Evolutionary conservation across 2,113 vertebrate species (phyloP).

Genomic region (Herpailurus yagouaroundi): DNA sequence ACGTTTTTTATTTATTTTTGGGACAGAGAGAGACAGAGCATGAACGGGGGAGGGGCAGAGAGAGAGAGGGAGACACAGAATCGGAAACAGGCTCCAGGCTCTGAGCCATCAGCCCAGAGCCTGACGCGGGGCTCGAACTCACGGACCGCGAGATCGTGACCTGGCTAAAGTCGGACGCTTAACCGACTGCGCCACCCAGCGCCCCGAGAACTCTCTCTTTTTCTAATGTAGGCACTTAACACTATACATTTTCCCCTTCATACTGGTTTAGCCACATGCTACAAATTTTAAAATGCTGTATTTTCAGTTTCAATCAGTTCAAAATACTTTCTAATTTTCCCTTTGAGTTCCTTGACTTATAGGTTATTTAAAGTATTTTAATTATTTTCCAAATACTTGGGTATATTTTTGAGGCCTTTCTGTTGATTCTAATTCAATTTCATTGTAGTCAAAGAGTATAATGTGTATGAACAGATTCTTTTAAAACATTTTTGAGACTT

Average conservation of each 20-base stretch:
- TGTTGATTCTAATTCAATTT: background rate
- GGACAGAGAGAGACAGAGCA: too few relatives aligned
- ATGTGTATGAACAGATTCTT: background rate
- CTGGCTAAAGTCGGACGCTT: too few relatives aligned
- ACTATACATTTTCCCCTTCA: background rate
- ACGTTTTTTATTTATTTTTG: too few relatives aligned
- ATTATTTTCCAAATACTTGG: background rate
- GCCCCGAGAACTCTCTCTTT: background rate
- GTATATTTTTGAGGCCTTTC: background rate
- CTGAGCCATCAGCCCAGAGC: too few relatives aligned
- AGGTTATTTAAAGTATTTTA: conserved; percentile 1
- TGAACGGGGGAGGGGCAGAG: too few relatives aligned
- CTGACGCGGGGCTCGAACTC: too few relatives aligned
- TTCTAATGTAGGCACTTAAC: background rate
- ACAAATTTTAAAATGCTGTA: background rate
- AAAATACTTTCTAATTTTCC: background rate
- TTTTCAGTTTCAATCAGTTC: background rate
- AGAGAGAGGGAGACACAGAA: too few relatives aligned
- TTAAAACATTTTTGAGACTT: background rate
- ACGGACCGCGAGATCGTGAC: too few relatives aligned
- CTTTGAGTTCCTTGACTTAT: background rate
- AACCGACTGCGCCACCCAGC: too few relatives aligned
- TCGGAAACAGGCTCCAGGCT: too few relatives aligned
- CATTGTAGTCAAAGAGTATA: background rate
- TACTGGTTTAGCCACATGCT: background rate